Percentiles rank a stretch among this genome's conserved stretches.
Evolutionary conservation across 2,797 vertebrate genomes (phyloP).

Genomic region (Intellagama lesueurii): DNA sequence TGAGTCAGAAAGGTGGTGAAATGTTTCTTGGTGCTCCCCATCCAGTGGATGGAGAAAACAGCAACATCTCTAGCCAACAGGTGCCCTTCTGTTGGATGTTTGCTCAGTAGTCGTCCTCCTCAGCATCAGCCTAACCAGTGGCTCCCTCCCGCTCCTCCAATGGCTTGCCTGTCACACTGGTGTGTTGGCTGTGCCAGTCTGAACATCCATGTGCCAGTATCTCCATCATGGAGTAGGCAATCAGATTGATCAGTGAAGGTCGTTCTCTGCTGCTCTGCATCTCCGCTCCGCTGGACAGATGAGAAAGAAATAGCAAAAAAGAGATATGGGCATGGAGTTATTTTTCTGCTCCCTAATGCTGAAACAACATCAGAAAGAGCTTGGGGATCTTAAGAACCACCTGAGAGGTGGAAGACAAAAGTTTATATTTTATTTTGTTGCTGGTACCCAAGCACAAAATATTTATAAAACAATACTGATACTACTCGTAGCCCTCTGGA

Average conservation of each 20-base stretch:
- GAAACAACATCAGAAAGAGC: slow-evolving; percentile 86
- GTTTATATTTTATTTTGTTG: slow-evolving; percentile 46
- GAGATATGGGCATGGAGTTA: slow-evolving; percentile 64
- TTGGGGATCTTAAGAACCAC: slow-evolving; percentile 88
- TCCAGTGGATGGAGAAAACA: slow-evolving; percentile 26
- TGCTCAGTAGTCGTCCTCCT: slow-evolving; percentile 18
- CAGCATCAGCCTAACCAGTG: slow-evolving; percentile 12
- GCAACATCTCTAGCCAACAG: not conserved
- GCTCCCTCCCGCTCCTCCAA: slow-evolving; percentile 30
- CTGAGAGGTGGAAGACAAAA: slow-evolving; percentile 68
- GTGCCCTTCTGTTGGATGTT: not conserved
- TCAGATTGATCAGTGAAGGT: slow-evolving; percentile 63
- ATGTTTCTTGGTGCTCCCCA: slow-evolving; percentile 15
- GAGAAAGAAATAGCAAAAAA: not conserved
- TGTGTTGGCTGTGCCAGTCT: slow-evolving; percentile 23
- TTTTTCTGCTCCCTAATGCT: slow-evolving; percentile 55
- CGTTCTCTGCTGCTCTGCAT: slow-evolving; percentile 67
- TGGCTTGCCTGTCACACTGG: rapidly evolving
- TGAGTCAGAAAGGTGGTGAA: slow-evolving; percentile 43
- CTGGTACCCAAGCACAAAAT: not conserved
- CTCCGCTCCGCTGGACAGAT: slow-evolving; percentile 67
- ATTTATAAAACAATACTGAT: not conserved
- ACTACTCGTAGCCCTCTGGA: not conserved
- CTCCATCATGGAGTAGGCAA: slow-evolving; percentile 30
- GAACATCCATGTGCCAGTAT: slow-evolving; percentile 19